A percentile compares a stretch with the other conserved stretches of the same genome.
These are phyloP conservation scores for Neodiprion fabricii DNA, from an alignment of 1,140 invertebrate species.

Conservation along the genomic window DNA sequence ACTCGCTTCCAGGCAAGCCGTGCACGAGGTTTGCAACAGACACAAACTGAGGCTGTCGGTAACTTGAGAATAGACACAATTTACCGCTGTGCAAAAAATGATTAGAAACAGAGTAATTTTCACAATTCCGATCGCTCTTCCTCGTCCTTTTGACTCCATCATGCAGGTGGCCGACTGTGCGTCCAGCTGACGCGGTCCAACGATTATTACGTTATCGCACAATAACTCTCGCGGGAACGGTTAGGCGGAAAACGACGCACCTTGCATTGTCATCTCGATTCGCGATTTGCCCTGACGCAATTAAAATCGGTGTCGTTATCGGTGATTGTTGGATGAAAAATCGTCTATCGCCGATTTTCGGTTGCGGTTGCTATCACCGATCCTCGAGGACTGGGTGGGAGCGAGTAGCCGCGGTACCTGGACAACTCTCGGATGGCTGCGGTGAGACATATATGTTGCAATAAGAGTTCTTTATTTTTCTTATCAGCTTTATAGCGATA, in stretches of 20 bases:
- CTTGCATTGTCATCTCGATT: not conserved
- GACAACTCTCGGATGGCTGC: not conserved
- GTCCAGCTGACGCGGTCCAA: too few relatives aligned
- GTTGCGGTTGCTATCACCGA: too few relatives aligned
- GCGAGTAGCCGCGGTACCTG: too few relatives aligned
- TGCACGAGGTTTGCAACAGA: constrained; percentile 38
- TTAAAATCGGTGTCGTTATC: too few relatives aligned
- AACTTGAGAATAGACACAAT: not conserved
- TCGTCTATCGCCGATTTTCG: too few relatives aligned
- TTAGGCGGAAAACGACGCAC: not conserved
- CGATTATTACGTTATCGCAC: too few relatives aligned
- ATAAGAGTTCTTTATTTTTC: not conserved
- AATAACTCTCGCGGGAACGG: too few relatives aligned
- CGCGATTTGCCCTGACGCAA: not conserved
- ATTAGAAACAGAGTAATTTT: not conserved
- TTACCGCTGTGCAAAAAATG: not conserved
- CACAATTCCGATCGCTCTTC: not conserved
- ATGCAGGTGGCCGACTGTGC: not conserved
- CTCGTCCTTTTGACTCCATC: not conserved
- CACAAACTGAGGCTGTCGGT: constrained; percentile 20
- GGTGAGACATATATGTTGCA: not conserved
- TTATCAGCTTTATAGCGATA: constrained; percentile 1
- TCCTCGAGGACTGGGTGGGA: too few relatives aligned
- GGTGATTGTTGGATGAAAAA: too few relatives aligned
- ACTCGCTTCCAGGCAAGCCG: constrained; percentile 45